Conservation (phyloP, 1,140 invertebrate genomes). For the Apis cerana region DNA sequence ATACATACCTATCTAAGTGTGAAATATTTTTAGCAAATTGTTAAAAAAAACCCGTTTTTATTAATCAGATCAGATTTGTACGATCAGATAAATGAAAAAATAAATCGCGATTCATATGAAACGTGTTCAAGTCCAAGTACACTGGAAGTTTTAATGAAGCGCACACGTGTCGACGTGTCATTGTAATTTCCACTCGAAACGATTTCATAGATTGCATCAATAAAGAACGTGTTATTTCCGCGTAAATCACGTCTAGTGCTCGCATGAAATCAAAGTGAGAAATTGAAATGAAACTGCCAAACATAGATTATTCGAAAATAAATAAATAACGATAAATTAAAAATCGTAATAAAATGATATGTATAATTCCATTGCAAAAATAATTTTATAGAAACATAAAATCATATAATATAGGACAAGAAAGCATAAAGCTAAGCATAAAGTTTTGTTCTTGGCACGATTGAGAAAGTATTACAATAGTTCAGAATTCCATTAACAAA, state of each 20-base stretch:
- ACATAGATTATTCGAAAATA: neutral
- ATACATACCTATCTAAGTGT: too few relatives aligned
- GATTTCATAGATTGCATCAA: neutral
- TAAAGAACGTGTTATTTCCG: neutral
- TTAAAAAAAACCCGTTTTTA: neutral
- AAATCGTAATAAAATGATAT: neutral
- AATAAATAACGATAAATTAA: neutral
- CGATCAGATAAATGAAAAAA: neutral
- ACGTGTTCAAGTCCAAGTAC: neutral
- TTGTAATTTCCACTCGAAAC: neutral
- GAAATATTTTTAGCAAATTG: neutral
- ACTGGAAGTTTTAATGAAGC: conserved; percentile 21
- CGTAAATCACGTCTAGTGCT: neutral
- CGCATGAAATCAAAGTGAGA: neutral
- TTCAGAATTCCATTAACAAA: conserved; percentile 17
- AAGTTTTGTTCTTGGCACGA: neutral
- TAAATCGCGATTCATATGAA: neutral
- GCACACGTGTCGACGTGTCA: neutral
- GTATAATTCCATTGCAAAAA: too few relatives aligned
- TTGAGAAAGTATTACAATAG: conserved; percentile 3
- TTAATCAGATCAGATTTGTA: neutral
- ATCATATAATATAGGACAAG: neutral
- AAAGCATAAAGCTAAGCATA: neutral
- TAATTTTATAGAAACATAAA: neutral
- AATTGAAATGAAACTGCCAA: neutral